phyloP scores from a whole-genome alignment of 2,888 invertebrate species.

The Sycophila texana region DNA sequence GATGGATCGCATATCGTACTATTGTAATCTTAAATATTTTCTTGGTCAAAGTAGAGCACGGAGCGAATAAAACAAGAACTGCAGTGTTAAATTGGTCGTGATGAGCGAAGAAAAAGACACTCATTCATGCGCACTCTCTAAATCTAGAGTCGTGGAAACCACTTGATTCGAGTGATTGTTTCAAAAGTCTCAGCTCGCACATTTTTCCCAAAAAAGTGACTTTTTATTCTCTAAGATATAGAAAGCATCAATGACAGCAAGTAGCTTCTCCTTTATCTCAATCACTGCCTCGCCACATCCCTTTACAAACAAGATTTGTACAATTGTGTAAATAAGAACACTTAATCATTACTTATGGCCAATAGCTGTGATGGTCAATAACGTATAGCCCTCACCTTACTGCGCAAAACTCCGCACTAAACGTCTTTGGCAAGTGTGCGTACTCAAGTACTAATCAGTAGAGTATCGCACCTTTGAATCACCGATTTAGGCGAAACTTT shows the following conservation, averaged over 20 bases:
- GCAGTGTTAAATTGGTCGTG: too few relatives aligned
- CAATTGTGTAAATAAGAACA: constrained; percentile 52
- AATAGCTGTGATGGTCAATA: constrained; percentile 24
- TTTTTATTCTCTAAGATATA: neutral
- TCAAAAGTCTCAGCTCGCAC: neutral
- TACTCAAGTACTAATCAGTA: neutral
- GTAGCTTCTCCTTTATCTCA: neutral
- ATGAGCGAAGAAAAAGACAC: neutral
- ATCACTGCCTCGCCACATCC: neutral
- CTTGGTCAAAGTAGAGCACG: too few relatives aligned
- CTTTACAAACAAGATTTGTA: constrained; percentile 50
- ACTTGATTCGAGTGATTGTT: neutral
- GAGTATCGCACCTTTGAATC: too few relatives aligned
- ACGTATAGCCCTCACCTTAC: neutral
- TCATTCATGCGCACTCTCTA: neutral
- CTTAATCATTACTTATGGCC: constrained; percentile 46
- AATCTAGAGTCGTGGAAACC: neutral
- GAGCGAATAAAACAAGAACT: too few relatives aligned
- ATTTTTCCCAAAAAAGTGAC: neutral
- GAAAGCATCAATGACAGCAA: neutral
- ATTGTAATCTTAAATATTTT: too few relatives aligned
- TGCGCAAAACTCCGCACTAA: neutral
- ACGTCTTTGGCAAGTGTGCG: neutral
- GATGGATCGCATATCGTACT: too few relatives aligned
- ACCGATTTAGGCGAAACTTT: too few relatives aligned